Evolutionary conservation across 2,113 vertebrate genomes (phyloP), one percentile per base, ranked within the genome.

Genomic region (Cnemophilus loriae): DNA sequence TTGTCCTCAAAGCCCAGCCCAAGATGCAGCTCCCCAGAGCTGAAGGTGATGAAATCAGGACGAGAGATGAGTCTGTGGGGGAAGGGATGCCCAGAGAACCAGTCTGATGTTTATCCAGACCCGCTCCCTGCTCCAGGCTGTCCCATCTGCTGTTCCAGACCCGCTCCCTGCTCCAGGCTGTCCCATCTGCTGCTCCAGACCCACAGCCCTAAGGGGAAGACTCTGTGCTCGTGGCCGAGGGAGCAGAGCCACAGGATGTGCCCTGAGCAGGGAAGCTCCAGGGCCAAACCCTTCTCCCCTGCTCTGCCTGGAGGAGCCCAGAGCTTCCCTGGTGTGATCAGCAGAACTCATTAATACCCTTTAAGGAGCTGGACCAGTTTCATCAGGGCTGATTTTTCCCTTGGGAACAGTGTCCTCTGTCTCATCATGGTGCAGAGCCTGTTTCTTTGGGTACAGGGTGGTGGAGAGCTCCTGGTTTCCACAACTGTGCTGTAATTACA

Each of bases 361-460:
- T n/a, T 37, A 27, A 74, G 85, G 41, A 79, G 87, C 44, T 41
- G 55, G 70, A 85, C n/a, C 41, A 61, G 85, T 79, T 85, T 39
- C 63, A 68, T 8, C 57, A 87, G 27, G 23, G 35, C 10, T 42
- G 50, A 3, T 46, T 42, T 94, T 93, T 93, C 94, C 90, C 95
- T 93, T 96, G 90, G 94, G 94, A 97, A 95, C 50, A 27, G 44
- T 86, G 75, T 93, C 67, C 85, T 91, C 46, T 39, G 75, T 57
- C 95, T 93, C 67, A 32, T 85, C 70, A 77, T 8, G 1, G 13
- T 15, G 26, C 75, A 73, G 74, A 93, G 65, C 23, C 84, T 94
- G 63, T 93, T 94, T 70, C 94, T 97, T 93, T 88, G 79, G 86
- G 88, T 77, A 33, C 49, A 69, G 85, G 83, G 59, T 74, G 84